Conservation (phyloP, 2,888 invertebrate genomes). For the Resseliella maxima region DNA sequence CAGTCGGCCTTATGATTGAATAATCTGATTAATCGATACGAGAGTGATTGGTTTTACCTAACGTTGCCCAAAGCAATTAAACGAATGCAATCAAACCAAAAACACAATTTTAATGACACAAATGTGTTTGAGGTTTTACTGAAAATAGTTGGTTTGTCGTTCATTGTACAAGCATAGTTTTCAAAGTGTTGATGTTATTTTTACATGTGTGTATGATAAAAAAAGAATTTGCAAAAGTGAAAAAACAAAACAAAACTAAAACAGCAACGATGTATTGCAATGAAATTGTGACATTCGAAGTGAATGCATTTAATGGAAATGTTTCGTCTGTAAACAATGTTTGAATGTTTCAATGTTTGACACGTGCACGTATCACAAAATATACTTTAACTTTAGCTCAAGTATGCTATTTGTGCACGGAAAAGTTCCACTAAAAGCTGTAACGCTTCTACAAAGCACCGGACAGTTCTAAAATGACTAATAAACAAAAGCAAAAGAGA, state of each 20-base stretch:
- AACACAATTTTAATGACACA: slow-evolving; percentile 26
- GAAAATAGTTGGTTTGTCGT: background rate
- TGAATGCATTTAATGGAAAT: slow-evolving; percentile 53
- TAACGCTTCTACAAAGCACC: background rate
- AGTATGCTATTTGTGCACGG: background rate
- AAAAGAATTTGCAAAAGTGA: background rate
- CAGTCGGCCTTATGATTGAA: background rate
- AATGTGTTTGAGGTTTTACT: slow-evolving; percentile 2
- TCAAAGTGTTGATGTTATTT: background rate
- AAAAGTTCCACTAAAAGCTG: slow-evolving; percentile 51
- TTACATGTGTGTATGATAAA: background rate
- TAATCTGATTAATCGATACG: slow-evolving; percentile 28
- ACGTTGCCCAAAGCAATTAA: background rate
- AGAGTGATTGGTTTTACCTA: slow-evolving; percentile 1
- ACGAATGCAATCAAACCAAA: background rate
- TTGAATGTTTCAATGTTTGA: slow-evolving; percentile 53
- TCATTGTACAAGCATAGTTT: background rate
- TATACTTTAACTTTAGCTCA: slow-evolving; percentile 52
- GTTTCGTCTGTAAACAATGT: slow-evolving; percentile 51
- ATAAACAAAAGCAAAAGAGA: slow-evolving; percentile 40
- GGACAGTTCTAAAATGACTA: slow-evolving; percentile 53
- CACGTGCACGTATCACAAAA: slow-evolving; percentile 55
- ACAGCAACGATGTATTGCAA: background rate
- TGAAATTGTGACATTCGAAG: slow-evolving; percentile 48
- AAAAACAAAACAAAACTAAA: background rate